Percentiles rank a stretch among this genome's conserved stretches.
Evolutionary conservation across 1,140 invertebrate genomes (phyloP).

Genomic region (Eubasilissa regina): DNA sequence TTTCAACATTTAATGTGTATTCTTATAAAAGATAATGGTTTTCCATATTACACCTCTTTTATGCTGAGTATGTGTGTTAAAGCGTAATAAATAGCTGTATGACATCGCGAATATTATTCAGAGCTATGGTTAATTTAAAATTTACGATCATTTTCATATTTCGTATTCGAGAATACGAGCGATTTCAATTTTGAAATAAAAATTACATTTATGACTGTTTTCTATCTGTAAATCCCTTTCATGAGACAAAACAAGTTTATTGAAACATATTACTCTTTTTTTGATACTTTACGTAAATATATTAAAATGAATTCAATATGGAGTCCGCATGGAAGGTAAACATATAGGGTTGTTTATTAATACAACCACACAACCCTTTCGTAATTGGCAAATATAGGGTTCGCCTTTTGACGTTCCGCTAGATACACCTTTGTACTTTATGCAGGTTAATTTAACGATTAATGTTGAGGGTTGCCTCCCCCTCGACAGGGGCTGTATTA

Average conservation of each 20-base stretch:
- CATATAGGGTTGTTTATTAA: too few relatives aligned
- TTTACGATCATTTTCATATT: not conserved
- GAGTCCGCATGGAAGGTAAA: too few relatives aligned
- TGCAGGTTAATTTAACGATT: not conserved
- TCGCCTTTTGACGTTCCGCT: not conserved
- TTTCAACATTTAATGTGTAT: not conserved
- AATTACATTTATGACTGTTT: too few relatives aligned
- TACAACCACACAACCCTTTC: not conserved
- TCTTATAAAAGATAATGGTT: constrained; percentile 1
- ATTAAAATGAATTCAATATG: too few relatives aligned
- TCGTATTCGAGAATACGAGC: not conserved
- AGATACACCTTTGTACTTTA: constrained; percentile 1
- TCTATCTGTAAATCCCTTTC: too few relatives aligned
- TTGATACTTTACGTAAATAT: too few relatives aligned
- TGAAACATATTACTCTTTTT: too few relatives aligned
- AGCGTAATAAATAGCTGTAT: not conserved
- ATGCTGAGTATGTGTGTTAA: not conserved
- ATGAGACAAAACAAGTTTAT: too few relatives aligned
- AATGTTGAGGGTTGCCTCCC: too few relatives aligned
- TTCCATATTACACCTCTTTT: not conserved
- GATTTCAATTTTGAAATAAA: too few relatives aligned
- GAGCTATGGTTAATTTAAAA: not conserved
- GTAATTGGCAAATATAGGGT: constrained; percentile 3
- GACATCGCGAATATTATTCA: not conserved
- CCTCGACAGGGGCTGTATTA: too few relatives aligned